Evolutionary conservation across 2,888 invertebrate genomes (phyloP).

Genomic region (Pycnomerus fuliginosus): DNA sequence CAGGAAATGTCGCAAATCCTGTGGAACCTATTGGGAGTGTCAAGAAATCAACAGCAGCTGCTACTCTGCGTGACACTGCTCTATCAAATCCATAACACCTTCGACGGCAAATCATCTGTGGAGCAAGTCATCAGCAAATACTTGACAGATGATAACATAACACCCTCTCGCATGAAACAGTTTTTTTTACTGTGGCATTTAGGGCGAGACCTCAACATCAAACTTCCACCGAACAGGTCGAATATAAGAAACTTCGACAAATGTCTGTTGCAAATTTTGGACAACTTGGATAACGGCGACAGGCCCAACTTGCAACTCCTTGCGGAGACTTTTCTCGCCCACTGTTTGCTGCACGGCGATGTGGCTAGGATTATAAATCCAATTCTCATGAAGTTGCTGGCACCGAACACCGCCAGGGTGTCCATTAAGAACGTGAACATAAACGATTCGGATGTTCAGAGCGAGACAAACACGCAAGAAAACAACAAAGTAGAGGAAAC

Average conservation of each 20-base stretch:
- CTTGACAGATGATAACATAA: conserved; percentile 52
- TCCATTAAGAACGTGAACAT: conserved; percentile 74
- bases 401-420: conserved; percentile 77
- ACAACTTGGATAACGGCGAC: conserved; percentile 62
- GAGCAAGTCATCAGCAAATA: conserved; percentile 67
- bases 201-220: conserved; percentile 66
- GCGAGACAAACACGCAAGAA: conserved; percentile 40
- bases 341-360: conserved; percentile 73
- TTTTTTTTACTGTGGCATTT: conserved; percentile 75
- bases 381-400: conserved; percentile 70
- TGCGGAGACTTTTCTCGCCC: conserved; percentile 75
- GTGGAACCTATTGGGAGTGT: conserved; percentile 68
- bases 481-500: conserved; percentile 42
- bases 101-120: conserved; percentile 58
- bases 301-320: conserved; percentile 61
- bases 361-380: conserved; percentile 77
- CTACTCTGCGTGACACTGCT: conserved; percentile 68
- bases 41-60: conserved; percentile 59
- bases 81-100: conserved; percentile 76
- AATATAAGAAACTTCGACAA: conserved; percentile 62
- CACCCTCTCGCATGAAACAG: conserved; percentile 63
- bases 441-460: conserved; percentile 56
- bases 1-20: conserved; percentile 66
- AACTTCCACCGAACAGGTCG: conserved; percentile 50
- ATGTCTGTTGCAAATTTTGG: conserved; percentile 71